These are phyloP conservation scores for Lydus trimaculatus DNA, from an alignment of 2,888 invertebrate genomes.

Conservation along the genomic window DNA sequence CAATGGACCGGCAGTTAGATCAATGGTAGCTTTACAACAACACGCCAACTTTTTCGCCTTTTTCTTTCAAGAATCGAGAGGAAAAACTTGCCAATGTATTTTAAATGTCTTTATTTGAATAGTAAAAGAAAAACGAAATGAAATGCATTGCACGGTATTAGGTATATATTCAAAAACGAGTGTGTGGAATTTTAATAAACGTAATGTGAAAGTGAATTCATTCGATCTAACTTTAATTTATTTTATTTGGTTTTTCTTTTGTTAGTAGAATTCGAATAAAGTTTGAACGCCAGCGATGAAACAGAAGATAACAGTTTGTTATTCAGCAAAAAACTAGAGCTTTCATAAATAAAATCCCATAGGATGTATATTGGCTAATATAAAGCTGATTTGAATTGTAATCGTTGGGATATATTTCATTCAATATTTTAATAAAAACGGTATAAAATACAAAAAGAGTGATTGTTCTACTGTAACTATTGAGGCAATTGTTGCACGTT, in stretches of 20 bases:
- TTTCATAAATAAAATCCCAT: neutral
- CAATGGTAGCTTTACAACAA: constrained; percentile 15
- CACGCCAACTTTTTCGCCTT: constrained; percentile 12
- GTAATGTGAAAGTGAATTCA: neutral
- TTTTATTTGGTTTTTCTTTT: neutral
- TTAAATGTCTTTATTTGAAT: neutral
- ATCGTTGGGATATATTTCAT: constrained; percentile 21
- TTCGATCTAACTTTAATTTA: neutral
- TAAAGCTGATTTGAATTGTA: constrained; percentile 1
- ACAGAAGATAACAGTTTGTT: neutral
- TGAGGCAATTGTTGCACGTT: neutral
- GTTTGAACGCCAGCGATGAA: neutral
- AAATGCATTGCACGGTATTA: neutral
- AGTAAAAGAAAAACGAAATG: neutral
- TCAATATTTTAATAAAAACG: constrained; percentile 29
- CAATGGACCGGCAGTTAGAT: constrained; percentile 23
- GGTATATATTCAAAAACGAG: neutral
- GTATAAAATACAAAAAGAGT: neutral
- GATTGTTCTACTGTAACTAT: neutral
- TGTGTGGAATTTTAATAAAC: neutral
- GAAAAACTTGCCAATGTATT: neutral
- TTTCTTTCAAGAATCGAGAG: neutral
- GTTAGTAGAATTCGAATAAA: too few species aligned
- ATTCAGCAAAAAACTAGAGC: neutral
- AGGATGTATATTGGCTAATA: neutral